Evolutionary conservation across 1,140 invertebrate species (phyloP).

Genomic region (Chionoecetes opilio): DNA sequence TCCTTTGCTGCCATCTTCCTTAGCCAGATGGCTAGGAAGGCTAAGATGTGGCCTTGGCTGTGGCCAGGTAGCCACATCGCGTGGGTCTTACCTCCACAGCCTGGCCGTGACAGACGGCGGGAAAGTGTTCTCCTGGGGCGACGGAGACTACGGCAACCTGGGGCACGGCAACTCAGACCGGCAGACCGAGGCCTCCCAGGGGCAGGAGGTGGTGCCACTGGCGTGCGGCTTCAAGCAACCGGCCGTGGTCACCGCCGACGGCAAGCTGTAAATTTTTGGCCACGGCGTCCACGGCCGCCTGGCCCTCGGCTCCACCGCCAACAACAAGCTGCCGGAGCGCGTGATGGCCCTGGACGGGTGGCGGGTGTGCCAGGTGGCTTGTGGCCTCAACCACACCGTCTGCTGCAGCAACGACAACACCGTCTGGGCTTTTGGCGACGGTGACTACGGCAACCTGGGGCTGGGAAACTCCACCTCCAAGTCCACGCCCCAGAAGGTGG

Average conservation of each 20-base stretch:
- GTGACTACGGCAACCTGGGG: slow-evolving; percentile 88
- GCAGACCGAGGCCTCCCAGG: slow-evolving; percentile 88
- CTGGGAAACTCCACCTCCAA: slow-evolving; percentile 86
- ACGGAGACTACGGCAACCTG: slow-evolving; percentile 88
- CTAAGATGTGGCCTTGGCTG: too few species aligned
- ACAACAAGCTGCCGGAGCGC: slow-evolving; percentile 88
- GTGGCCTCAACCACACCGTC: too few species aligned
- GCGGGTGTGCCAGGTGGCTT: too few species aligned
- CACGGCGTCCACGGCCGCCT: slow-evolving; percentile 88
- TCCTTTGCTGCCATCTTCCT: too few species aligned
- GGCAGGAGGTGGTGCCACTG: slow-evolving; percentile 87
- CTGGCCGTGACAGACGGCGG: slow-evolving; percentile 87
- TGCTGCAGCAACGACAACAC: slow-evolving; percentile 86
- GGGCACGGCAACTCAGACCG: slow-evolving; percentile 89
- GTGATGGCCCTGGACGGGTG: too few species aligned
- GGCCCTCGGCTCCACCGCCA: slow-evolving; percentile 87
- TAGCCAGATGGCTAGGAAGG: too few species aligned
- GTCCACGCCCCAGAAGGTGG: too few species aligned
- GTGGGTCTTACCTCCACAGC: slow-evolving; percentile 87
- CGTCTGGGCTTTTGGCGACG: slow-evolving; percentile 89
- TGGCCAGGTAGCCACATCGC: slow-evolving; percentile 87
- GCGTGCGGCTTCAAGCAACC: slow-evolving; percentile 89
- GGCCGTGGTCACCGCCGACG: slow-evolving; percentile 88
- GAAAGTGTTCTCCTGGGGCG: slow-evolving; percentile 87
- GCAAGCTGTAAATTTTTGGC: slow-evolving; percentile 88